Percentiles rank a stretch among this genome's conserved stretches.
Evolutionary conservation across 37 sponge, comb jelly and placozoan genomes (phyloP).

Genomic region (Halisarca cf. caerulea): DNA sequence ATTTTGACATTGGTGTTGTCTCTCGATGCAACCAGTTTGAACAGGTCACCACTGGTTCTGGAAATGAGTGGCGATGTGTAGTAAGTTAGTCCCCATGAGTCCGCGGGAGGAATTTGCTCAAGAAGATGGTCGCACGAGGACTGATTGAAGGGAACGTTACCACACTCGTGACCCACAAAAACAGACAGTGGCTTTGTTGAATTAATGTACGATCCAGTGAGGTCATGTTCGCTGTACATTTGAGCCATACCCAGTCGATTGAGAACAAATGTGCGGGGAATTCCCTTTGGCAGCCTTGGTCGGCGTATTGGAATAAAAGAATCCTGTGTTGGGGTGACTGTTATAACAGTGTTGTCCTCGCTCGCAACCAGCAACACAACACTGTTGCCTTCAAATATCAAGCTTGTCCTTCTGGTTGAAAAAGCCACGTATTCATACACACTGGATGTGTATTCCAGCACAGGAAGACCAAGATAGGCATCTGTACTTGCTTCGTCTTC

Average conservation of each 20-base stretch:
- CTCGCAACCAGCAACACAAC: background rate
- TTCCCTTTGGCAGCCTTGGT: background rate
- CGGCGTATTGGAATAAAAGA: background rate
- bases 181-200: slow-evolving; percentile 12
- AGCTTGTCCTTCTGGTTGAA: background rate
- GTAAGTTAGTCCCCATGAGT: slow-evolving; percentile 7
- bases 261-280: background rate
- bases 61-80: slow-evolving; percentile 9
- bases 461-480: slow-evolving; percentile 10
- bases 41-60: slow-evolving; percentile 19
- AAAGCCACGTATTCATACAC: slow-evolving; percentile 19
- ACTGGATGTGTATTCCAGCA: background rate
- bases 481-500: slow-evolving; percentile 21
- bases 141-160: slow-evolving; percentile 17
- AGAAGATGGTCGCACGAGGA: slow-evolving; percentile 9
- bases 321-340: background rate
- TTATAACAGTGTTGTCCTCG: slow-evolving; percentile 1
- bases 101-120: slow-evolving; percentile 18
- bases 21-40: slow-evolving; percentile 10
- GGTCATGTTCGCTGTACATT: background rate
- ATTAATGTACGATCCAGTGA: background rate
- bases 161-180: slow-evolving; percentile 19
- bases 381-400: slow-evolving; percentile 13
- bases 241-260: background rate
- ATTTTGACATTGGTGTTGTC: background rate